Evolutionary conservation across 2,797 vertebrate genomes (phyloP).

Genomic region (Ciconia nigra): DNA sequence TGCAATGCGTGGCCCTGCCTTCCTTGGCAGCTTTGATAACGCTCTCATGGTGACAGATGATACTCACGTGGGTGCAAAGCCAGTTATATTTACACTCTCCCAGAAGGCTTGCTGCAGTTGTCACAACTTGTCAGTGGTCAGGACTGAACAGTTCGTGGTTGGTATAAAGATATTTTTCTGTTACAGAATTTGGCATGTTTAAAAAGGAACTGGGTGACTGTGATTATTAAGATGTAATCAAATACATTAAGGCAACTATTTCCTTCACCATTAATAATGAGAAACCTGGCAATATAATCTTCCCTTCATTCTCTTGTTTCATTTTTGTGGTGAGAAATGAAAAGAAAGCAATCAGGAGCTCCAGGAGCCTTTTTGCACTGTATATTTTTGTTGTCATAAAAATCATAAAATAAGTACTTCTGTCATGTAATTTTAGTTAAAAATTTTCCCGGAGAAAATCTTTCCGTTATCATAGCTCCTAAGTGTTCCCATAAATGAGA

Average conservation of each 20-base stretch:
- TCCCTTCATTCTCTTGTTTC: neutral
- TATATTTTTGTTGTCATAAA: constrained; percentile 18
- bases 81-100: constrained; percentile 42
- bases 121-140: constrained; percentile 46
- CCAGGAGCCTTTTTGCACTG: neutral
- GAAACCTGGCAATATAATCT: neutral
- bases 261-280: neutral
- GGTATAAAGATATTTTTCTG: neutral
- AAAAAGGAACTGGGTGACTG: neutral
- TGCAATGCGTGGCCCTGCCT: neutral
- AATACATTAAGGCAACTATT: constrained; percentile 28
- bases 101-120: constrained; percentile 47
- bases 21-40: neutral
- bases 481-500: neutral
- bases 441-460: neutral
- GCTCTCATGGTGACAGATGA: neutral
- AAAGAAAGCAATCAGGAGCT: constrained; percentile 5
- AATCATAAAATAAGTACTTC: neutral
- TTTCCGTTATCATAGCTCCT: neutral
- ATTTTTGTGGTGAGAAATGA: neutral
- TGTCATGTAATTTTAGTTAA: neutral
- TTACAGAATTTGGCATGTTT: neutral
- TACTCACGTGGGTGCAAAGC: neutral
- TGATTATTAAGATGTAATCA: constrained; percentile 25
- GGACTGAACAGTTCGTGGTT: neutral